phyloP scores from a whole-genome alignment of 2,888 invertebrate species.

The Drosophila subsilvestris region DNA sequence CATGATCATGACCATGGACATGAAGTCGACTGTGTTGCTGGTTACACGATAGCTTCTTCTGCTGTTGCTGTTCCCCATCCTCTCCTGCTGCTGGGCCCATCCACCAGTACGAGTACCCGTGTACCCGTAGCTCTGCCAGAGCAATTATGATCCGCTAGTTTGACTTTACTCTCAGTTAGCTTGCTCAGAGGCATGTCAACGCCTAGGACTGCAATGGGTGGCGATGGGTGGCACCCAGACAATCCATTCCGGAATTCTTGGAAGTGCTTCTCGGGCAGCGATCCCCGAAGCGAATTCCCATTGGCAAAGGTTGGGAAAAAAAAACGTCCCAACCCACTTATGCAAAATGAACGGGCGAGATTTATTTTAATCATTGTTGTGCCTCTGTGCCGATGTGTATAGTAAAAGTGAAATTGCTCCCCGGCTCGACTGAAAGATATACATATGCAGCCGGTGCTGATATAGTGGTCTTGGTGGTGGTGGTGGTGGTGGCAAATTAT shows the following conservation, averaged over 20 bases:
- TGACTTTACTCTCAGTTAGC: slow-evolving; percentile 19
- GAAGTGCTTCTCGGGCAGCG: slow-evolving; percentile 9
- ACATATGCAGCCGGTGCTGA: neutral
- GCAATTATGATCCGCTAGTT: slow-evolving; percentile 73
- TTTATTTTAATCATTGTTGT: slow-evolving; percentile 46
- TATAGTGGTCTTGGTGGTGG: slow-evolving; percentile 5
- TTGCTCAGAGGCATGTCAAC: slow-evolving; percentile 47
- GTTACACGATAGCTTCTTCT: slow-evolving; percentile 10
- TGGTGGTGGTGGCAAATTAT: slow-evolving; percentile 67
- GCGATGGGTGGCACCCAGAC: neutral
- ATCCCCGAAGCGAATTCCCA: slow-evolving; percentile 34
- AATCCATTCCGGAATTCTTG: slow-evolving; percentile 36
- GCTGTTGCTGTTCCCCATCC: neutral
- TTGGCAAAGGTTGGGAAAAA: slow-evolving; percentile 12
- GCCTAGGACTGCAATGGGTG: slow-evolving; percentile 35
- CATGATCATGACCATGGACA: slow-evolving; percentile 23
- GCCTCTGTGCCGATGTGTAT: neutral
- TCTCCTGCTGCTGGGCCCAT: slow-evolving; percentile 1
- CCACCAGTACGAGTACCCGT: neutral
- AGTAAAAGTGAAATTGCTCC: slow-evolving; percentile 55
- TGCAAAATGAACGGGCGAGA: slow-evolving; percentile 59
- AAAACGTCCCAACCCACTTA: slow-evolving; percentile 32
- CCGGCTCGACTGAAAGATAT: neutral
- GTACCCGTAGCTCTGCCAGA: slow-evolving; percentile 13
- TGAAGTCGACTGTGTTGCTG: slow-evolving; percentile 18